Conservation (phyloP, 2,113 vertebrate species). For the Cervus canadensis region DNA sequence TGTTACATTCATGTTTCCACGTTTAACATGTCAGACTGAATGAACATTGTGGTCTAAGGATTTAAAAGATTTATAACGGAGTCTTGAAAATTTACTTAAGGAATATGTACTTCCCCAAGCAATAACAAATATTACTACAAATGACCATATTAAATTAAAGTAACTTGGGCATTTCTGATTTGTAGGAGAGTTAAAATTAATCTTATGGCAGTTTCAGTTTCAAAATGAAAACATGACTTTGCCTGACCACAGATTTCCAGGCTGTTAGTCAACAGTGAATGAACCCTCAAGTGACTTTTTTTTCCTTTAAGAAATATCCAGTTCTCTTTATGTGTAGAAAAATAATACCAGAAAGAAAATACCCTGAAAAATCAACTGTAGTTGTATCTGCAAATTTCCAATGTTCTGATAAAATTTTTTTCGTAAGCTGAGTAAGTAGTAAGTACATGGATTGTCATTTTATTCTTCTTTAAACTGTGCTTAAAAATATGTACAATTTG, state of each 20-base stretch:
- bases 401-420: not conserved
- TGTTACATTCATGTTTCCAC: conserved; percentile 44
- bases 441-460: not conserved
- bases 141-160: conserved; percentile 69
- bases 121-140: conserved; percentile 69
- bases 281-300: conserved; percentile 11
- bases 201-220: conserved; percentile 60
- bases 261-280: conserved; percentile 58
- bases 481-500: not conserved
- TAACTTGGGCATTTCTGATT: conserved; percentile 73
- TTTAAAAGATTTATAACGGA: conserved; percentile 78
- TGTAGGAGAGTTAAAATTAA: conserved; percentile 68
- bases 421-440: not conserved
- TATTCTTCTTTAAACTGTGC: not conserved
- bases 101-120: conserved; percentile 75
- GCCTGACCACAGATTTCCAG: conserved; percentile 54
- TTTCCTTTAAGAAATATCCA: conserved; percentile 15
- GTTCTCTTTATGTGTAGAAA: conserved; percentile 34
- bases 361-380: not conserved
- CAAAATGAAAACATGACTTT: conserved; percentile 65
- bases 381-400: not conserved
- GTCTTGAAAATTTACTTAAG: conserved; percentile 77
- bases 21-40: conserved; percentile 64
- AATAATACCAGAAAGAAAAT: conserved; percentile 31
- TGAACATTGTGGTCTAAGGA: conserved; percentile 73